Conservation (phyloP, 2,888 invertebrate species). For the Drosophila paracracens region DNA sequence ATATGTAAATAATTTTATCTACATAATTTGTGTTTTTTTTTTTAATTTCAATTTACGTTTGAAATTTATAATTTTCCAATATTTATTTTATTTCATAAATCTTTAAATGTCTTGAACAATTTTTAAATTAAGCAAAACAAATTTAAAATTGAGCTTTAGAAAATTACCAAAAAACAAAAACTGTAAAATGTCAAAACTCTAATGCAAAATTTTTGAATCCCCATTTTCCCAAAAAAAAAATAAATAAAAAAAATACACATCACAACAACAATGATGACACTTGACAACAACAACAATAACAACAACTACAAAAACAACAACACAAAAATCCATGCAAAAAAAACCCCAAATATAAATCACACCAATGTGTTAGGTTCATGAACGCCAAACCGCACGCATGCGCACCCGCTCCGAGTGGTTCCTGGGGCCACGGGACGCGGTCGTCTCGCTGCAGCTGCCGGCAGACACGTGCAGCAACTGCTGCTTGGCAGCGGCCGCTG, state of each 20-base stretch:
- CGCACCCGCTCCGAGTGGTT: conserved; percentile 99
- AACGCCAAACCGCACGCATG: conserved; percentile 98
- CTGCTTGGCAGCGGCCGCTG: conserved; percentile 74
- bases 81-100: conserved; percentile 28
- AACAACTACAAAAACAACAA: conserved; percentile 31
- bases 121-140: conserved; percentile 30
- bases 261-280: conserved; percentile 49
- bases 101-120: conserved; percentile 16
- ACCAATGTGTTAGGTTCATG: conserved; percentile 90
- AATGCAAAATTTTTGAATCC: conserved; percentile 78
- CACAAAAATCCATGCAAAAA: conserved; percentile 38
- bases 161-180: conserved; percentile 27
- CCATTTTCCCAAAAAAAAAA: conserved; percentile 56
- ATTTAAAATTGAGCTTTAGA: conserved; percentile 24
- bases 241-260: conserved; percentile 40
- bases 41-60: conserved; percentile 16
- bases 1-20: conserved; percentile 41
- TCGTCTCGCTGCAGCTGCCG: conserved; percentile 79
- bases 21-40: conserved; percentile 32
- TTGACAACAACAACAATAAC: conserved; percentile 52
- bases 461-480: conserved; percentile 83
- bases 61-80: conserved; percentile 19
- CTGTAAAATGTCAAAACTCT: conserved; percentile 62
- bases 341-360: conserved; percentile 32
- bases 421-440: conserved; percentile 86